Conservation (phyloP, 2,888 invertebrate genomes). For the Anodontia alba region DNA sequence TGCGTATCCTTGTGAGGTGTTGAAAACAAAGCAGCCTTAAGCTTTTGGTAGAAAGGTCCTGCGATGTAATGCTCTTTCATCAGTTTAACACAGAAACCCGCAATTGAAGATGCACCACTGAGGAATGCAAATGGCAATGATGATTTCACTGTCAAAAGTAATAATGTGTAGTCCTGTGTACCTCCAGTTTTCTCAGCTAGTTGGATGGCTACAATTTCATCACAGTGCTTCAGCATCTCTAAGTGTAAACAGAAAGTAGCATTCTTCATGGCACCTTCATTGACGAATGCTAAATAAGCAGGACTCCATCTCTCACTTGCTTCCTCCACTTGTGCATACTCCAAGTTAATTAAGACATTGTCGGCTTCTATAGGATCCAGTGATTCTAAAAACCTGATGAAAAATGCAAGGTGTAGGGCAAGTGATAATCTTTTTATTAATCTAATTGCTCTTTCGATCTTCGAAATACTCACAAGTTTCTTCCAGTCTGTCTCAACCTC, state of each 20-base stretch:
- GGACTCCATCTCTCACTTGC: neutral
- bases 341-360: neutral
- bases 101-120: neutral
- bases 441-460: constrained; percentile 39
- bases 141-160: neutral
- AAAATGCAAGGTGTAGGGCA: constrained; percentile 29
- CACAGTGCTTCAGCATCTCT: constrained; percentile 28
- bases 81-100: constrained; percentile 1
- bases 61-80: constrained; percentile 33
- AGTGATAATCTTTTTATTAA: constrained; percentile 21
- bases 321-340: neutral
- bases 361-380: neutral
- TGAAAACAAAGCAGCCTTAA: constrained; percentile 39
- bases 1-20: constrained; percentile 39
- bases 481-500: constrained; percentile 41
- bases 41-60: constrained; percentile 30
- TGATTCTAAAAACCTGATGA: neutral
- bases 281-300: neutral
- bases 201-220: neutral
- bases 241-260: constrained; percentile 10
- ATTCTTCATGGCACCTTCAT: neutral
- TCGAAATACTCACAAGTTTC: constrained; percentile 24
- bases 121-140: constrained; percentile 3
- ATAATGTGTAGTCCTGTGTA: neutral
- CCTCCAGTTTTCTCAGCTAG: neutral